phyloP scores from a whole-genome alignment of 2,888 invertebrate species.

The Schrankia costaestrigalis region DNA sequence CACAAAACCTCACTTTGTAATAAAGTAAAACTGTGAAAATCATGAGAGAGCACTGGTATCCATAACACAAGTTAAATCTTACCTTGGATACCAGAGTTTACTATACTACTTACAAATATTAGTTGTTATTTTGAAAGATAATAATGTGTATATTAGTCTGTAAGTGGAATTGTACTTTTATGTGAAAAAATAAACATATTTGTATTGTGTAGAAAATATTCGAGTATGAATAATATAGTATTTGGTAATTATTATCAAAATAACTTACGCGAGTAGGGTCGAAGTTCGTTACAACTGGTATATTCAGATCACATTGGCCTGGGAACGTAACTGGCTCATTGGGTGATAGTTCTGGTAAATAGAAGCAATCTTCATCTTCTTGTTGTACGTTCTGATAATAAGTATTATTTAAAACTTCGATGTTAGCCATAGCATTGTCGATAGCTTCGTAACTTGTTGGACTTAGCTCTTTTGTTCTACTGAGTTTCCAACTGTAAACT shows the following conservation, averaged over 20 bases:
- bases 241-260: neutral
- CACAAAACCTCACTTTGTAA: no score
- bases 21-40: no score
- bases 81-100: no score
- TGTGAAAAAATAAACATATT: no score
- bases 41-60: no score
- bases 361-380: slow-evolving; percentile 52
- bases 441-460: slow-evolving; percentile 32
- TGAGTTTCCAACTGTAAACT: slow-evolving; percentile 63
- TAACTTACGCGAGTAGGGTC: slow-evolving; percentile 42
- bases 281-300: slow-evolving; percentile 51
- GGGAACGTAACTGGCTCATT: slow-evolving; percentile 44
- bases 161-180: no score
- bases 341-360: slow-evolving; percentile 41
- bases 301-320: slow-evolving; percentile 52
- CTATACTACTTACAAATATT: no score
- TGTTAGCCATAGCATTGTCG: slow-evolving; percentile 32
- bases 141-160: no score
- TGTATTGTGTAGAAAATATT: no score
- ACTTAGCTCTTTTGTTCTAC: slow-evolving; percentile 41
- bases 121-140: no score
- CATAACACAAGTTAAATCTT: no score
- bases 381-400: slow-evolving; percentile 46
- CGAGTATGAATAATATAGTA: neutral
- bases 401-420: slow-evolving; percentile 44